Conservation (phyloP, 2,888 invertebrate genomes). For the Andrena marginata region DNA sequence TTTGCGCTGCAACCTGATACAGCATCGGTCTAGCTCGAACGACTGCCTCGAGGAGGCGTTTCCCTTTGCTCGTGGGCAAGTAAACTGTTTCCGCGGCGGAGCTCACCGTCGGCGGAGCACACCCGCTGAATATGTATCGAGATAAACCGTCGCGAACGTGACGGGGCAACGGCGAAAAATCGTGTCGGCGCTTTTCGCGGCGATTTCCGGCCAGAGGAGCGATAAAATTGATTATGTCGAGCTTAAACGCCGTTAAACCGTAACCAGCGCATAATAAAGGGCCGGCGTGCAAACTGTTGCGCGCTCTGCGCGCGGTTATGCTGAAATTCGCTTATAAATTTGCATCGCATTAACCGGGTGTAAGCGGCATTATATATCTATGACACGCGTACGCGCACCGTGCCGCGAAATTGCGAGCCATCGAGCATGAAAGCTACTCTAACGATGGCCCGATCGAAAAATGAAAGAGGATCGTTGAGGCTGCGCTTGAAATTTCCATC, state of each 20-base stretch:
- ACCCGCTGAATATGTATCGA: not conserved
- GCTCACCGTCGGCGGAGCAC: too few relatives aligned
- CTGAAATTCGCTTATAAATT: slow-evolving; percentile 62
- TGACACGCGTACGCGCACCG: slow-evolving; percentile 20
- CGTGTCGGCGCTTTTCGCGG: not conserved
- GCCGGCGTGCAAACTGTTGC: slow-evolving; percentile 57
- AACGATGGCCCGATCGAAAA: not conserved
- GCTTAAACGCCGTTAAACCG: slow-evolving; percentile 61
- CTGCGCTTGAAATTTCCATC: slow-evolving; percentile 23
- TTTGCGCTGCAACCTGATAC: not conserved
- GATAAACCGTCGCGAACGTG: not conserved
- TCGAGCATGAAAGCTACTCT: slow-evolving; percentile 54
- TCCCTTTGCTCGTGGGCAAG: too few relatives aligned
- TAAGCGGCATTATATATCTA: slow-evolving; percentile 40
- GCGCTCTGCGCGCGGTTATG: slow-evolving; percentile 51
- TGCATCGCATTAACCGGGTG: slow-evolving; percentile 57
- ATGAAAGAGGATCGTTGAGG: not conserved
- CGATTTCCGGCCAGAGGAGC: slow-evolving; percentile 16
- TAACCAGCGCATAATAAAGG: slow-evolving; percentile 58
- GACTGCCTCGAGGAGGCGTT: too few relatives aligned
- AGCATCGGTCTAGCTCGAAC: not conserved
- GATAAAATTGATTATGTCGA: slow-evolving; percentile 57
- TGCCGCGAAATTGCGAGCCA: slow-evolving; percentile 28
- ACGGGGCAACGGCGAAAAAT: slow-evolving; percentile 7
- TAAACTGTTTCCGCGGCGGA: too few relatives aligned